These are phyloP conservation scores for Micrasema longulum DNA, from an alignment of 1,140 invertebrate genomes.

Conservation along the genomic window DNA sequence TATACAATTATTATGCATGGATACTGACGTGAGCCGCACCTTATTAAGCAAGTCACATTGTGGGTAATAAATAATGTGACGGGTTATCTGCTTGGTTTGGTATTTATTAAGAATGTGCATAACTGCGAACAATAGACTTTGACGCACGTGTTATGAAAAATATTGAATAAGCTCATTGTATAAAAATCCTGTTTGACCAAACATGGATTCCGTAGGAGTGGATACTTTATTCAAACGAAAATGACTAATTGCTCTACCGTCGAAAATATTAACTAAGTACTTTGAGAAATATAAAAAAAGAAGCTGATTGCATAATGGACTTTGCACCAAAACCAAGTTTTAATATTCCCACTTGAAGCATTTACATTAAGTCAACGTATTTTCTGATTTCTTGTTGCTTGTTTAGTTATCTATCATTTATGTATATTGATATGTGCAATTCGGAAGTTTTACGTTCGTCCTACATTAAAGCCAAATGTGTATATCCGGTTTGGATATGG, in stretches of 20 bases:
- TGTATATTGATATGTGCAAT: slow-evolving; percentile 14
- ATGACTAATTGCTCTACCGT: too few species aligned
- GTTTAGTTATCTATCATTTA: slow-evolving; percentile 16
- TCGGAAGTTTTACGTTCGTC: slow-evolving; percentile 30
- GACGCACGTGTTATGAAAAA: too few species aligned
- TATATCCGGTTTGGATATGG: slow-evolving; percentile 7
- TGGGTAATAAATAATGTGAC: not conserved
- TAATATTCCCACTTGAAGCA: too few species aligned
- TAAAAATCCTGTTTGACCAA: too few species aligned
- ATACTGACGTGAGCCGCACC: slow-evolving; percentile 5
- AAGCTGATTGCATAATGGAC: too few species aligned
- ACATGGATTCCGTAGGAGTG: too few species aligned
- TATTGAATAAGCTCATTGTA: too few species aligned
- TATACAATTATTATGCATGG: not conserved
- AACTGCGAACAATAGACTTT: too few species aligned
- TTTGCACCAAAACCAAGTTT: too few species aligned
- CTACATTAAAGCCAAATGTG: slow-evolving; percentile 12
- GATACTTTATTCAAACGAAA: too few species aligned
- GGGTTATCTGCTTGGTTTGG: not conserved
- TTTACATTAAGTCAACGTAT: not conserved
- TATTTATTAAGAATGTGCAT: slow-evolving; percentile 19
- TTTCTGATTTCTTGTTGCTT: slow-evolving; percentile 22
- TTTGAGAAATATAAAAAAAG: too few species aligned
- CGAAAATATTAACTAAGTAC: too few species aligned
- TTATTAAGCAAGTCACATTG: not conserved